Conservation (phyloP, 2,113 vertebrate species). For the Genyomyrus donnyi region DNA sequence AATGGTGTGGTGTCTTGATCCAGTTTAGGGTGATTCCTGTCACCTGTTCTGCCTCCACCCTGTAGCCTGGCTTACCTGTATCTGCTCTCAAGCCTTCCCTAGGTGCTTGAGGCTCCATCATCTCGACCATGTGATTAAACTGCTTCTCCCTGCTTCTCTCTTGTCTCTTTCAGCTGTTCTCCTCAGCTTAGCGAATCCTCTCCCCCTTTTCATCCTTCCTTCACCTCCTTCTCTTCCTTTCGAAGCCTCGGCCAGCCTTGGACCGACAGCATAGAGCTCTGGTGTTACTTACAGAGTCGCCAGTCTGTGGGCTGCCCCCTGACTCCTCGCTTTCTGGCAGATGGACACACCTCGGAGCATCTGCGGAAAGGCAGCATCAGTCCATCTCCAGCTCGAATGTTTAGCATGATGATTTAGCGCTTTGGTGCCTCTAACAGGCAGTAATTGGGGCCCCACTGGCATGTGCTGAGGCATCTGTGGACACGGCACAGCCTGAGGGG, state of each 20-base stretch:
- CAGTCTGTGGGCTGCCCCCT: background rate
- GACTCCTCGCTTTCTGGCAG: background rate
- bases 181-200: constrained; percentile 44
- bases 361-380: constrained; percentile 22
- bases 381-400: background rate
- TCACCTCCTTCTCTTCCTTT: constrained; percentile 29
- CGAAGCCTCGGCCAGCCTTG: constrained; percentile 3
- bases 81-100: background rate
- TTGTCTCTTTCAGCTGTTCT: constrained; percentile 36
- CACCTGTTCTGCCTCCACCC: background rate
- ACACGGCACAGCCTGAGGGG: background rate
- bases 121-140: background rate
- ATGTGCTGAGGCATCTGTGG: background rate
- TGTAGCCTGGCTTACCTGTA: background rate
- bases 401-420: background rate
- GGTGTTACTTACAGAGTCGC: background rate
- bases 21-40: background rate
- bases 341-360: background rate
- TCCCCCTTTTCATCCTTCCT: constrained; percentile 32
- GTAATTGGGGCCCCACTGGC: background rate
- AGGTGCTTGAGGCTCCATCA: background rate
- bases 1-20: background rate
- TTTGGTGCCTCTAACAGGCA: background rate
- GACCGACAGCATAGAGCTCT: background rate
- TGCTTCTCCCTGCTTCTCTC: constrained; percentile 19